Evolutionary conservation across 2,797 vertebrate species (phyloP).

Genomic region (Acestrorhynchus altus): DNA sequence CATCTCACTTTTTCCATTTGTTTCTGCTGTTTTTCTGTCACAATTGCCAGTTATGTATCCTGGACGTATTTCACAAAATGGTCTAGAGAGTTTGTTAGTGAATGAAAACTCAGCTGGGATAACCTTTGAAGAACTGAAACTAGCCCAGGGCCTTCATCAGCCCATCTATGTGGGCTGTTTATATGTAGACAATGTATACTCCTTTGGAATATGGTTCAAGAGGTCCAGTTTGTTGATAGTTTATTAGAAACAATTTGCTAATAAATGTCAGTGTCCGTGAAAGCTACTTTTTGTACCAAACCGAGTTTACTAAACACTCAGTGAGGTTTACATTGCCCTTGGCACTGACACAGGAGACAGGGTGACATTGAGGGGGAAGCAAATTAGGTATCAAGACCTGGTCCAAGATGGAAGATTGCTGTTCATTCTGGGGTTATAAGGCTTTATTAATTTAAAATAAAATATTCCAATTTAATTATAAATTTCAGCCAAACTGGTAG

Average conservation of each 20-base stretch:
- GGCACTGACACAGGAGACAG: neutral
- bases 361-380: neutral
- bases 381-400: neutral
- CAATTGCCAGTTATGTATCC: too few relatives aligned
- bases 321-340: slow-evolving; percentile 2
- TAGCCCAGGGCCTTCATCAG: neutral
- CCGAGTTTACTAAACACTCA: slow-evolving; percentile 32
- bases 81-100: too few relatives aligned
- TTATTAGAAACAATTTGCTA: slow-evolving; percentile 8
- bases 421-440: too few relatives aligned
- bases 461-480: neutral
- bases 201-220: neutral
- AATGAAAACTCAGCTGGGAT: neutral
- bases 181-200: slow-evolving; percentile 35
- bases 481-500: neutral
- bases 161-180: slow-evolving; percentile 22
- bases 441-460: too few relatives aligned
- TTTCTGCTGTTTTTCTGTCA: too few relatives aligned
- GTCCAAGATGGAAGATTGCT: neutral
- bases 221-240: neutral
- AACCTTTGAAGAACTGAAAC: slow-evolving; percentile 13
- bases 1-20: too few relatives aligned
- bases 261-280: slow-evolving; percentile 7
- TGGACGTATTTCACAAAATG: too few relatives aligned
- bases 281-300: slow-evolving; percentile 11